Evolutionary conservation across 2,113 vertebrate species (phyloP), one percentile per base, ranked within the genome.

Genomic region (Plecotus auritus): DNA sequence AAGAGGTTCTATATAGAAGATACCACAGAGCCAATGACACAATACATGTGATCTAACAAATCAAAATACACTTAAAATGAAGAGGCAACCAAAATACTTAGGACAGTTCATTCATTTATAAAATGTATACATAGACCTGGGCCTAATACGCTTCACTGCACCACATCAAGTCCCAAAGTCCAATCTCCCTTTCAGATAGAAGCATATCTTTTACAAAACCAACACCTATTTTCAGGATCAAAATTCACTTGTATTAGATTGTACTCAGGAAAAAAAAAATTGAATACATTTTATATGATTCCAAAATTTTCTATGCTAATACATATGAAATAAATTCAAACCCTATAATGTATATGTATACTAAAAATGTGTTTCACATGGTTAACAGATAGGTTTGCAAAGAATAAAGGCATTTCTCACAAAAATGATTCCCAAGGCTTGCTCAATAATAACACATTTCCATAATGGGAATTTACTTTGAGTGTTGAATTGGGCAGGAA

Each of bases 111-210:
- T 77, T 95, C 95, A 95, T 97, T 80, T 91, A 97, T 90, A 14
- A 88, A 94, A 95, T 32, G 78, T 95, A 85, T 77, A 91, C 88
- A 94, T 40, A 95, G 45, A 97, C 70, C 73, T 80, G 95, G 93
- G 96, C 96, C 97, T 97, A 97, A 96, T 84, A 97, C 88, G 93
- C 87, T 97, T 97, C 96, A 91, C 93, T 98, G 97, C 51, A 97
- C 94, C 95, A 97, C 86, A 95, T 96, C 96, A 80, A 96, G 97
- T 95, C 96, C 88, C 95, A 76, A 51, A 93, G 92, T 87, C 74
- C 97, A 97, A 95, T 93, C 97, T 96, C 96, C 88, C 95, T 97
- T 97, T 97, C 95, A 72, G 56, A 72, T 9, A 97, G 81, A 89
- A 97, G 67, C 74, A 49, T 64, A 87, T 23, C 13, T 90, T 85